A percentile compares a stretch with the other conserved stretches of the same genome.
Evolutionary conservation across 2,113 vertebrate genomes (phyloP).

Genomic region (Boleophthalmus pectinirostris): DNA sequence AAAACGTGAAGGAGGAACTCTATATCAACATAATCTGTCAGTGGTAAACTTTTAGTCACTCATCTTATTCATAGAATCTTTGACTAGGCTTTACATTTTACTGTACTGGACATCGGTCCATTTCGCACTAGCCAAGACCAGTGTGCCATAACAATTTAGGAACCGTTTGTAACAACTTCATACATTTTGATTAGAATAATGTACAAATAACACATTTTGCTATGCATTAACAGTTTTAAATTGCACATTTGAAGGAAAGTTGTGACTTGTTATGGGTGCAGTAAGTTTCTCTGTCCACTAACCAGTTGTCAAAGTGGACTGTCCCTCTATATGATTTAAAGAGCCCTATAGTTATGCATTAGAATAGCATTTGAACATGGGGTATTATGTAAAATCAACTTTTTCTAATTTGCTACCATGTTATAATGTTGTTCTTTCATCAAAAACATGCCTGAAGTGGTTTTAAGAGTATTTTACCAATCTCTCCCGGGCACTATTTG

Average conservation of each 20-base stretch:
- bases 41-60: constrained; percentile 16
- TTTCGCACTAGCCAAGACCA: not conserved
- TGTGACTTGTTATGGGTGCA: not conserved
- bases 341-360: not conserved
- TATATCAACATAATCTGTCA: constrained; percentile 55
- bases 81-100: constrained; percentile 1
- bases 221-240: not conserved
- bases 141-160: not conserved
- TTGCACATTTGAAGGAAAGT: not conserved
- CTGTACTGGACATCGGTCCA: not conserved
- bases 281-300: not conserved
- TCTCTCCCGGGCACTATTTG: no score
- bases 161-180: not conserved
- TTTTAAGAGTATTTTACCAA: no score
- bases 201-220: not conserved
- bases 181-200: not conserved
- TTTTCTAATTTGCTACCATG: no score
- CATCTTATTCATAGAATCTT: not conserved
- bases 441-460: no score
- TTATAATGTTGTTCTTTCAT: no score
- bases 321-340: not conserved
- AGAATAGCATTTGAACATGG: not conserved
- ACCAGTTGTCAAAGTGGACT: not conserved
- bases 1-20: constrained; percentile 64
- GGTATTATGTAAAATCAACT: no score